Evolutionary conservation across 1,140 invertebrate genomes (phyloP), one percentile per base, ranked within the genome.

Genomic region (Drosophila nannoptera): DNA sequence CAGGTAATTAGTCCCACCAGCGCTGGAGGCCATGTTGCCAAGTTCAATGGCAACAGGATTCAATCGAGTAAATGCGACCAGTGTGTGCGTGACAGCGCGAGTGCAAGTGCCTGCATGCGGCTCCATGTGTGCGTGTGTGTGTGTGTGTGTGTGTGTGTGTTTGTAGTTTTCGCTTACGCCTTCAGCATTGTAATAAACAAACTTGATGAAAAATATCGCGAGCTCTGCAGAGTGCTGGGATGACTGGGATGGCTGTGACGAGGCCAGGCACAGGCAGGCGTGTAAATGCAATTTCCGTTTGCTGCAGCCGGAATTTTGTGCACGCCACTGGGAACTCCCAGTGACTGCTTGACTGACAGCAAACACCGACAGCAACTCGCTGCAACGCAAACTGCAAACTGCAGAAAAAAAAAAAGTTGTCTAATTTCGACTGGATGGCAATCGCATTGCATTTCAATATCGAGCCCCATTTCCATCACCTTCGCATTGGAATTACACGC

Each of bases 241-340:
- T 42, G 40, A 43, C n/a, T 43, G 14, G 40, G 49, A n/a, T 45
- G 50, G 33, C 46, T 52, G 22, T 64, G 58, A 7, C 33, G 46
- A 50, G 55, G 60, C 59, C 48, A 43, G 46, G 22, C 14, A 9
- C 56, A 74, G 64, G 80, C 73, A 68, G 71, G 66, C 63, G 80
- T 74, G 73, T 78, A 83, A 83, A 84, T 83, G 80, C 80, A 83
- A 83, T 83, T 83, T 83, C 80, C 80, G 80, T 73, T 76, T 63
- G 76, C 14, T 76, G 81, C 80, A 84, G 56, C 73, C 77, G 73
- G 80, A 84, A 84, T 84, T 84, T 68, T 56, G 53, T 78, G 63
- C 63, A 48, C 45, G 36, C 43, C 40, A n/a, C 31, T 22, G 61
- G 35, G 54, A 59, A 38, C 43, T 52, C 50, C 42, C 14, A 59